phyloP scores from a whole-genome alignment of 1,140 invertebrate species.

The Sitophilus oryzae region DNA sequence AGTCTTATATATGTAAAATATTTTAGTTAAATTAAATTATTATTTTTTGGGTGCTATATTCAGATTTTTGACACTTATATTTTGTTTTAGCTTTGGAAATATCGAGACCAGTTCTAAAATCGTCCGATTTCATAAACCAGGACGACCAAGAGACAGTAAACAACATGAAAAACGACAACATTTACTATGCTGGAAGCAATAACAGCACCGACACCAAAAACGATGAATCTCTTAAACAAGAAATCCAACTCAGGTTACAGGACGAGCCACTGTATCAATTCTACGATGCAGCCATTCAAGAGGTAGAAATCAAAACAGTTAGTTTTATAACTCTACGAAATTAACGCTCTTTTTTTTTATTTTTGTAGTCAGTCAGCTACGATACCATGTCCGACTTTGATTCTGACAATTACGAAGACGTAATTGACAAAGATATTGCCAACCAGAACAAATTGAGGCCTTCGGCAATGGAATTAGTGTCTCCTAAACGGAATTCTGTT shows the following conservation, averaged over 20 bases:
- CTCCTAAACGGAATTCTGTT: slow-evolving; percentile 54
- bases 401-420: slow-evolving; percentile 75
- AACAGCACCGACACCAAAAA: slow-evolving; percentile 37
- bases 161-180: slow-evolving; percentile 32
- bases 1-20: no score
- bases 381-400: slow-evolving; percentile 60
- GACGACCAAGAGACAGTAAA: slow-evolving; percentile 28
- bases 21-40: no score
- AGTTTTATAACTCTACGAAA: neutral
- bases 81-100: slow-evolving; percentile 17
- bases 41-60: no score
- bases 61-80: no score
- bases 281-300: slow-evolving; percentile 72
- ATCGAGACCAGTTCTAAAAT: slow-evolving; percentile 17
- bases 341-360: slow-evolving; percentile 14
- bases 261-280: slow-evolving; percentile 89
- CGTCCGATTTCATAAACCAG: slow-evolving; percentile 26
- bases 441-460: slow-evolving; percentile 28
- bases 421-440: slow-evolving; percentile 44
- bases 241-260: slow-evolving; percentile 30
- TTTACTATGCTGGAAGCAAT: slow-evolving; percentile 35
- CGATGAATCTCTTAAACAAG: slow-evolving; percentile 35
- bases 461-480: slow-evolving; percentile 48
- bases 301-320: slow-evolving; percentile 47
- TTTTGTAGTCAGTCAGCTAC: slow-evolving; percentile 52